Conservation (phyloP, 2,888 invertebrate genomes). For the Athetis lepigone region DNA sequence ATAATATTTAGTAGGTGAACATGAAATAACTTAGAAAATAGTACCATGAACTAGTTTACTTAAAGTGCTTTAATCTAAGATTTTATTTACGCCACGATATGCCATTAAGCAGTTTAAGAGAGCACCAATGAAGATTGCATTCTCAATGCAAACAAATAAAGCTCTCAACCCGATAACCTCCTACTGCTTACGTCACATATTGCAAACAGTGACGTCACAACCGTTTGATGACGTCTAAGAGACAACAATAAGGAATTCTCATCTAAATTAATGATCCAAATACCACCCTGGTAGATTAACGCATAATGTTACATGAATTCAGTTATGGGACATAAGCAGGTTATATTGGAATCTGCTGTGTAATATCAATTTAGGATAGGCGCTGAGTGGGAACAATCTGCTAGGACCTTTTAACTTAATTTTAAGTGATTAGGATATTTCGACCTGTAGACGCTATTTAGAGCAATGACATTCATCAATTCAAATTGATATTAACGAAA, state of each 20-base stretch:
- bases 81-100: conserved; percentile 20
- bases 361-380: conserved; percentile 36
- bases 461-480: background rate
- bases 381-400: conserved; percentile 13
- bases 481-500: too few species aligned
- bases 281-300: conserved; percentile 77
- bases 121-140: conserved; percentile 41
- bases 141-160: conserved; percentile 47
- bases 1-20: background rate
- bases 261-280: conserved; percentile 81
- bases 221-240: conserved; percentile 69
- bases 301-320: conserved; percentile 66
- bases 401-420: background rate
- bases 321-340: conserved; percentile 33
- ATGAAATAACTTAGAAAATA: background rate
- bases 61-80: background rate
- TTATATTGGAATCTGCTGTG: conserved; percentile 29
- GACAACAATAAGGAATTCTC: conserved; percentile 76
- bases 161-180: conserved; percentile 36
- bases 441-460: background rate
- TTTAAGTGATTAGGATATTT: background rate
- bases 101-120: conserved; percentile 18
- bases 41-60: background rate
- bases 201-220: conserved; percentile 60
- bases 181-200: conserved; percentile 60